A percentile compares a stretch with the other conserved stretches of the same genome.
These are phyloP conservation scores for Rhinichthys klamathensis DNA, from an alignment of 2,113 vertebrate species.

Conservation along the genomic window DNA sequence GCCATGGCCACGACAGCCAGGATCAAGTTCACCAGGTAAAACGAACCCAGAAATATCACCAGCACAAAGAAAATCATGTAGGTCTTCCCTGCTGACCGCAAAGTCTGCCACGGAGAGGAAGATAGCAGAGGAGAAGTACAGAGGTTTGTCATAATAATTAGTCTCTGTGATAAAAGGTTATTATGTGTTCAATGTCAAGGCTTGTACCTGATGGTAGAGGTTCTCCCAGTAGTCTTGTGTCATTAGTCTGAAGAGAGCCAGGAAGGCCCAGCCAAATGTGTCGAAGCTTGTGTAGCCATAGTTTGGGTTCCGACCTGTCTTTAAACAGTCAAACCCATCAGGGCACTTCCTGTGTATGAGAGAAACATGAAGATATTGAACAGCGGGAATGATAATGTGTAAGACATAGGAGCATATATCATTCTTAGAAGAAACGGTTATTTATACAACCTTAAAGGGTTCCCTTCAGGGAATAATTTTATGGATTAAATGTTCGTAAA, in stretches of 20 bases:
- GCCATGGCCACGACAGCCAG: constrained; percentile 99
- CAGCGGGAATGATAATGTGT: neutral
- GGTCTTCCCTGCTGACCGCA: constrained; percentile 94
- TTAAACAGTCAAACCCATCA: constrained; percentile 89
- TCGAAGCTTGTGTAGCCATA: constrained; percentile 96
- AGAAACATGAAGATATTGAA: constrained; percentile 2
- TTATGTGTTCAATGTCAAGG: neutral
- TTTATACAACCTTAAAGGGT: too few species aligned
- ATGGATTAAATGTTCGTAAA: too few species aligned
- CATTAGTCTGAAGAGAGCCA: constrained; percentile 94
- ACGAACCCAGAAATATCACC: constrained; percentile 97
- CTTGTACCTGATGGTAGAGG: constrained; percentile 92
- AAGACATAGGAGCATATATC: neutral
- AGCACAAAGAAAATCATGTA: constrained; percentile 99
- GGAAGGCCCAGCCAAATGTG: constrained; percentile 96
- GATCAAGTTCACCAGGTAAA: constrained; percentile 97
- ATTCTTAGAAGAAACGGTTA: too few species aligned
- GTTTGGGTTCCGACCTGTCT: constrained; percentile 91
- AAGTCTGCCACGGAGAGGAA: constrained; percentile 76
- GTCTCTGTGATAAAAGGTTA: neutral
- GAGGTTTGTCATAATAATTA: neutral
- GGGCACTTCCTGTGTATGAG: constrained; percentile 83
- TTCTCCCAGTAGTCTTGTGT: constrained; percentile 97
- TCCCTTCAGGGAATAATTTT: too few species aligned
- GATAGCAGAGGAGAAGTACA: neutral